Percentiles rank a stretch among this genome's conserved stretches.
Evolutionary conservation across 1,140 invertebrate species (phyloP).

Genomic region (Cylas formicarius): DNA sequence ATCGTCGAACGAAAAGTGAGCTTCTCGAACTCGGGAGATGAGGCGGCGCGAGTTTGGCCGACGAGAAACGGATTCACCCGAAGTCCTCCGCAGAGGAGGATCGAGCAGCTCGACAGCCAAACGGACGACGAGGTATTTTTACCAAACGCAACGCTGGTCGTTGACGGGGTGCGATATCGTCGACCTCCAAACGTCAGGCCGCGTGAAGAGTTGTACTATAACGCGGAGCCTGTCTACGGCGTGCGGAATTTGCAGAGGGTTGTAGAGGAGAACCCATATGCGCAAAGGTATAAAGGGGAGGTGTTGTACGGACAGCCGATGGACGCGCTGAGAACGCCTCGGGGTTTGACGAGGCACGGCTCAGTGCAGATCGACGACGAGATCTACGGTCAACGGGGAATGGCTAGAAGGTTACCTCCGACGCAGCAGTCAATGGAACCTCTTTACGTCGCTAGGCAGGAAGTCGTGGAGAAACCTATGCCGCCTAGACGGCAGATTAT

Average conservation of each 20-base stretch:
- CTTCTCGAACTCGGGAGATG: slow-evolving; percentile 40
- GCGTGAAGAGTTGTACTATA: slow-evolving; percentile 17
- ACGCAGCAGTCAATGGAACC: slow-evolving; percentile 1
- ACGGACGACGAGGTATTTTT: slow-evolving; percentile 29
- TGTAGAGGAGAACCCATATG: slow-evolving; percentile 23
- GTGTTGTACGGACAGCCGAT: slow-evolving; percentile 16
- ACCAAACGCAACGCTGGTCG: slow-evolving; percentile 6
- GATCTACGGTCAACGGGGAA: slow-evolving; percentile 15
- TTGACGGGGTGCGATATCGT: slow-evolving; percentile 4
- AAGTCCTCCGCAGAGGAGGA: slow-evolving; percentile 48
- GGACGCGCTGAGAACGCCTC: slow-evolving; percentile 5
- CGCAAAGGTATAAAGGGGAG: slow-evolving; percentile 13
- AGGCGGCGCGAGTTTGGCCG: slow-evolving; percentile 43
- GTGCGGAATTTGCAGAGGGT: slow-evolving; percentile 4
- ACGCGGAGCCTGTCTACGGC: too few species aligned
- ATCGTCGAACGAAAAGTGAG: slow-evolving; percentile 46
- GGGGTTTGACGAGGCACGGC: slow-evolving; percentile 15
- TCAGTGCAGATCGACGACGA: slow-evolving; percentile 22
- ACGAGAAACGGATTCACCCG: slow-evolving; percentile 48
- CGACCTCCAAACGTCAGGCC: slow-evolving; percentile 1
- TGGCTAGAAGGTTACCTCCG: slow-evolving; percentile 14
- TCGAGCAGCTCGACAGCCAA: slow-evolving; percentile 25
- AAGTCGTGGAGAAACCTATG: slow-evolving; percentile 4
- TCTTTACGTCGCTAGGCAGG: not conserved
- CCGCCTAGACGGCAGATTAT: slow-evolving; percentile 18